These are phyloP conservation scores for Clamator glandarius DNA, from an alignment of 2,797 vertebrate species.

Conservation along the genomic window DNA sequence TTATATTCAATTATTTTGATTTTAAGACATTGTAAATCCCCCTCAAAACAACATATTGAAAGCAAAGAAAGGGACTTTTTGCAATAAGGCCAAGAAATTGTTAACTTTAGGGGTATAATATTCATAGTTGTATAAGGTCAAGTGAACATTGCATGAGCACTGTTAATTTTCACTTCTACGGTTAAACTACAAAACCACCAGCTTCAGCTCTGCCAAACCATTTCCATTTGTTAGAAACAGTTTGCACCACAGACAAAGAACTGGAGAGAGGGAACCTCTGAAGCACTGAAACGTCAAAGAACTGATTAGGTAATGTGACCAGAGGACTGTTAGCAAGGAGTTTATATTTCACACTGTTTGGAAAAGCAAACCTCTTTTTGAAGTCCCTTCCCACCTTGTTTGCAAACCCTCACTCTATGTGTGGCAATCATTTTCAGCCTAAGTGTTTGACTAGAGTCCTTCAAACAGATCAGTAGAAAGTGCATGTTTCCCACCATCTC, in stretches of 20 bases:
- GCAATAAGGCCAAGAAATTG: background rate
- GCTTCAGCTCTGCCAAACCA: background rate
- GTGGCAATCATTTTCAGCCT: background rate
- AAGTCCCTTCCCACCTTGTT: background rate
- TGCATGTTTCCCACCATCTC: background rate
- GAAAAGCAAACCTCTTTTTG: background rate
- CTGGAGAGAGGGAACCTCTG: background rate
- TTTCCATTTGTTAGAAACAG: background rate
- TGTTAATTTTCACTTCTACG: background rate
- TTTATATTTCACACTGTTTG: background rate
- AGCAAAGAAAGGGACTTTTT: background rate
- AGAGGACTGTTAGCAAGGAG: background rate
- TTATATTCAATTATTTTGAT: too few relatives aligned
- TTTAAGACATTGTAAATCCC: background rate
- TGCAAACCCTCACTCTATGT: background rate
- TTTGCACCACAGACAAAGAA: background rate
- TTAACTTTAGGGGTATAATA: background rate
- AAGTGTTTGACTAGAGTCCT: background rate
- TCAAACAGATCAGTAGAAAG: background rate
- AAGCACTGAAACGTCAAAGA: background rate
- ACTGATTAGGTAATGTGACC: background rate
- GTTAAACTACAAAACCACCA: background rate
- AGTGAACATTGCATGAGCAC: background rate
- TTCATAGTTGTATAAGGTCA: background rate
- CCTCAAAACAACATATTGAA: background rate